Evolutionary conservation across 2,113 vertebrate genomes (phyloP).

Genomic region (Gnathonemus echidnorhynchus): DNA sequence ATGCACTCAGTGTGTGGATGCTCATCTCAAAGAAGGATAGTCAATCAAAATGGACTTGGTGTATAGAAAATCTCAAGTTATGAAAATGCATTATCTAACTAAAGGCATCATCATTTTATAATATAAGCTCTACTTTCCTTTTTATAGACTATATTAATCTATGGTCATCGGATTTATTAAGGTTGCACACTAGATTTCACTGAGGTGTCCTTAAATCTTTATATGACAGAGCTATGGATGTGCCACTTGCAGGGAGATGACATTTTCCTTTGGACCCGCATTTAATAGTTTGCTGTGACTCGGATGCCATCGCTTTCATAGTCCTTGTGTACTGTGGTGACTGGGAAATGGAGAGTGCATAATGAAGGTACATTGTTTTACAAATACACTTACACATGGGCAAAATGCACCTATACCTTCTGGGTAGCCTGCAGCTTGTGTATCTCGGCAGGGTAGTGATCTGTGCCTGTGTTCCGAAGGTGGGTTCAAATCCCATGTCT

Average conservation of each 20-base stretch:
- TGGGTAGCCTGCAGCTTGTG: background rate
- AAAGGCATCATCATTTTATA: background rate
- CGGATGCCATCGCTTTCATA: background rate
- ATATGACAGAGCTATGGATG: background rate
- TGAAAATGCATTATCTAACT: background rate
- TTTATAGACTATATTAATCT: background rate
- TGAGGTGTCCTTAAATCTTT: background rate
- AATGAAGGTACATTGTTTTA: background rate
- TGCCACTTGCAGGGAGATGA: background rate
- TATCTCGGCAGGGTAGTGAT: background rate
- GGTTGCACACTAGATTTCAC: background rate
- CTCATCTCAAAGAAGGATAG: background rate
- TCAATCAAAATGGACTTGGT: background rate
- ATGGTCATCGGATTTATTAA: background rate
- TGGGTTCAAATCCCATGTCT: background rate
- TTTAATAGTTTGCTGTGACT: background rate
- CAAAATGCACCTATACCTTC: background rate
- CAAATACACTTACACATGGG: background rate
- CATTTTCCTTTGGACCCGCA: background rate
- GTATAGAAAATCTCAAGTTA: background rate
- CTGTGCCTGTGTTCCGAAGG: background rate
- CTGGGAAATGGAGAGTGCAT: background rate
- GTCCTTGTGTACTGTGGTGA: background rate
- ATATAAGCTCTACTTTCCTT: background rate
- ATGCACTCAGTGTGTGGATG: background rate